A percentile compares a stretch with the other conserved stretches of the same genome.
Evolutionary conservation across 2,113 vertebrate genomes (phyloP).

Genomic region (Podilymbus podiceps): DNA sequence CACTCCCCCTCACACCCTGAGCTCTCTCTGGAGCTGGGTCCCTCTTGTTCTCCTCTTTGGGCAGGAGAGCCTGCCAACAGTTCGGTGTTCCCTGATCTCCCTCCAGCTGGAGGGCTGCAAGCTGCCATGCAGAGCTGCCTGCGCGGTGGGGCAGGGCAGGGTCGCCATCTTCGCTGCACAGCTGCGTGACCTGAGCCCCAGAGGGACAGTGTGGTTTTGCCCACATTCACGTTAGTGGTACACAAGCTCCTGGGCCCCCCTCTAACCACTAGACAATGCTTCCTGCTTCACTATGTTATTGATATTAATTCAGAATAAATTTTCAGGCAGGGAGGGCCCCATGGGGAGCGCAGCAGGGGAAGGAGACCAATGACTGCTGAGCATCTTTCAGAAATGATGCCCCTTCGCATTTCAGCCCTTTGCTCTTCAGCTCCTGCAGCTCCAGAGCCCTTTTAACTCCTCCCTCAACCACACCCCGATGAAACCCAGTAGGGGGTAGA

Average conservation of each 20-base stretch:
- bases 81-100: not conserved
- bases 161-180: not conserved
- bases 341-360: not conserved
- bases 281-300: conserved; percentile 29
- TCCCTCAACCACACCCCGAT: conserved; percentile 30
- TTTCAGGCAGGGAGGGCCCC: not conserved
- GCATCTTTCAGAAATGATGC: conserved; percentile 59
- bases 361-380: conserved; percentile 17
- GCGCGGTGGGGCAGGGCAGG: not conserved
- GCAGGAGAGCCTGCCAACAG: not conserved
- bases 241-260: not conserved
- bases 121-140: not conserved
- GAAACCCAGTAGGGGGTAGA: not conserved
- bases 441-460: conserved; percentile 47
- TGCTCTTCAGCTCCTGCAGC: not conserved
- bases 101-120: rapidly evolving
- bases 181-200: not conserved
- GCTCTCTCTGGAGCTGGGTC: not conserved
- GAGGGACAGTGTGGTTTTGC: conserved; percentile 42
- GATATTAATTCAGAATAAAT: conserved; percentile 27
- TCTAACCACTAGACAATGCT: conserved; percentile 56
- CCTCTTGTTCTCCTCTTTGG: rapidly evolving
- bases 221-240: not conserved
- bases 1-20: rapidly evolving
- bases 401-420: not conserved